phyloP scores from a whole-genome alignment of 2,113 vertebrate genomes.

The Balaeniceps rex region DNA sequence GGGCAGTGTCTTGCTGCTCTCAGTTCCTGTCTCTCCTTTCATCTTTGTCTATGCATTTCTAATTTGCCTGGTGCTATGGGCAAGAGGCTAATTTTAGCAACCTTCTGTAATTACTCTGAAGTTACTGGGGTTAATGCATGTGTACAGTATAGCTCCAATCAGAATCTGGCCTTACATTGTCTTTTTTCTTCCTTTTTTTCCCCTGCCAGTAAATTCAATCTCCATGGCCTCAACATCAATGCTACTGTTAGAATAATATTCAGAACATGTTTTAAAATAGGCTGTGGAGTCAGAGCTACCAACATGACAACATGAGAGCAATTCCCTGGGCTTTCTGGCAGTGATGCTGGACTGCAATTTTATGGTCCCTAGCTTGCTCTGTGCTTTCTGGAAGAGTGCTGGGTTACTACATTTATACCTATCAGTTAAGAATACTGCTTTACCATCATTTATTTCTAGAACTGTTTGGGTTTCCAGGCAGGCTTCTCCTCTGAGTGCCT shows the following conservation, averaged over 20 bases:
- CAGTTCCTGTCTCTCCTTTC: not conserved
- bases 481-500: not conserved
- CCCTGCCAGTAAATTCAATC: not conserved
- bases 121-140: not conserved
- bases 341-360: not conserved
- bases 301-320: not conserved
- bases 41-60: constrained; percentile 12
- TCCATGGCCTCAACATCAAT: not conserved
- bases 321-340: not conserved
- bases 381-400: not conserved
- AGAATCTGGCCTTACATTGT: not conserved
- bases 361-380: not conserved
- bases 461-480: not conserved
- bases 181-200: not conserved
- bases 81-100: constrained; percentile 47
- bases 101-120: constrained; percentile 47
- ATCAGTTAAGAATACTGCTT: not conserved
- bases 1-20: not conserved
- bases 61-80: not conserved
- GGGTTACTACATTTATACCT: constrained; percentile 2
- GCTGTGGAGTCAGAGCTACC: not conserved
- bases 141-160: not conserved
- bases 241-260: not conserved
- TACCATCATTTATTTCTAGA: constrained; percentile 25
- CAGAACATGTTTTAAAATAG: not conserved